Conservation (phyloP, 2,797 vertebrate species). For the Taeniopygia guttata region DNA sequence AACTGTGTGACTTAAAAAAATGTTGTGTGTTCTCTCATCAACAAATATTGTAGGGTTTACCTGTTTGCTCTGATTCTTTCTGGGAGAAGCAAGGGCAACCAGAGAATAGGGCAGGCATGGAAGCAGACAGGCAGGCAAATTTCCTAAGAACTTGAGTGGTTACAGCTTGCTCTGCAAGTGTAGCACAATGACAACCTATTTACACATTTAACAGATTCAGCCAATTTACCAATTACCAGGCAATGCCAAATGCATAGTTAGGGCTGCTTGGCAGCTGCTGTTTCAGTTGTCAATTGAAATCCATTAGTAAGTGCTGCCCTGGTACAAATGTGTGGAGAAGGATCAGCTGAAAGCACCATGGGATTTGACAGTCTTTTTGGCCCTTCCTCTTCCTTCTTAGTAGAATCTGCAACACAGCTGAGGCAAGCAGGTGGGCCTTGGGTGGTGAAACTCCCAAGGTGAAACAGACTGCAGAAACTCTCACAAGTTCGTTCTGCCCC, state of each 20-base stretch:
- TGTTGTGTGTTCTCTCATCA: background rate
- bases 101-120: accelerated
- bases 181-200: background rate
- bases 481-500: too few species aligned
- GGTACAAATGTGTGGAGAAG: background rate
- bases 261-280: background rate
- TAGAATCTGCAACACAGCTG: background rate
- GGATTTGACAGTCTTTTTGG: background rate
- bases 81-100: background rate
- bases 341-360: accelerated
- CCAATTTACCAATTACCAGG: background rate
- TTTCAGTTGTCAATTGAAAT: background rate
- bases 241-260: background rate
- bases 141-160: background rate
- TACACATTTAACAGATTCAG: background rate
- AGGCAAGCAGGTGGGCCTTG: background rate
- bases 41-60: accelerated
- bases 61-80: background rate
- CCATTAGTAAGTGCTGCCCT: background rate
- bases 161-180: background rate
- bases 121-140: background rate
- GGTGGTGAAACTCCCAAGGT: background rate
- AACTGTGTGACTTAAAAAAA: background rate
- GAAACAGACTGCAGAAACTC: background rate
- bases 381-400: background rate